Base-by-base conservation (phyloP, 2,113 vertebrate genomes). In the Dromas ardeola region DNA sequence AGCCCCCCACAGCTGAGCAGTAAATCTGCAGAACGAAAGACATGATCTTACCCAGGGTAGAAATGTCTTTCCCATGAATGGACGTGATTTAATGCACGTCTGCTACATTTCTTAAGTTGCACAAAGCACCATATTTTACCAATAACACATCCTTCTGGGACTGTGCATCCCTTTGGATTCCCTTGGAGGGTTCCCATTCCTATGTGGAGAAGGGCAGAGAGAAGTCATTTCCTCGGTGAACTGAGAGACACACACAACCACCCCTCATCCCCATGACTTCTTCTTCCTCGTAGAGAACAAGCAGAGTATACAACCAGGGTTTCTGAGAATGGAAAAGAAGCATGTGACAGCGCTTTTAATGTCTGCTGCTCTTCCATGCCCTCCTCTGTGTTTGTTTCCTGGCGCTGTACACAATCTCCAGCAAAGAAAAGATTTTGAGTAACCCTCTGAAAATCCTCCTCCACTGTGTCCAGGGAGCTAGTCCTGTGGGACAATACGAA, bases 11-110 rank as follows among this genome's bases (percentile, higher is more conserved):
- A 25, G 17, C 66, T 4, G 4, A 79, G 40, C 74, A 91, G 91
- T 97, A 94, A 90, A 90, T 94, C 56, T 91, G 16, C 65, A 96
- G 89, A 65, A 45, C 30, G 29, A 59, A 86, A 91, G 80, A 91
- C 29, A 8, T 29, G 59, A 76, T 81, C 47, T 55, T 49, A 74
- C 36, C n/a, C 61, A n/a, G 76, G 15, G 13, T 2, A 56, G 56
- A 94, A 92, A 53, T 42, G 61, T 50, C 72, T 65, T 89, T 81
- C 38, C 52, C 30, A 12, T 36, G 66, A n/a, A 70, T 40, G 45
- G 6, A 27, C 22, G 18, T 40, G 89, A 88, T 59, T 82, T 73
- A 96, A 74, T 61, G 66, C 15, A 32, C 0, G 5, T 5, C 83
- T 94, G 47, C 53, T 92, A n/a, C 29, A 18, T 23, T 52, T 73